Evolutionary conservation across 2,113 vertebrate genomes (phyloP).

Genomic region (Heloderma charlesbogerti): DNA sequence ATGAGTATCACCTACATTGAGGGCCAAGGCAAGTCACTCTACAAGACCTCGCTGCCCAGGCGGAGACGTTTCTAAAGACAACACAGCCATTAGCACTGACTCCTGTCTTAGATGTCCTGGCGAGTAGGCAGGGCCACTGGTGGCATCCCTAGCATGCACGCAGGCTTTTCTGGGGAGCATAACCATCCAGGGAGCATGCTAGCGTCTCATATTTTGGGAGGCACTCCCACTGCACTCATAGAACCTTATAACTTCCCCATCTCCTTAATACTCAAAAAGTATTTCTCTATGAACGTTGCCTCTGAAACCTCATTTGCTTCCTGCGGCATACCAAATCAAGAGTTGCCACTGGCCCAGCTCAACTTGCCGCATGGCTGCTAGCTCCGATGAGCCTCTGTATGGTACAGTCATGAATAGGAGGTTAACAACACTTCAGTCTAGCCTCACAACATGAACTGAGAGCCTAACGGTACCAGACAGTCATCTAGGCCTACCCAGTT

Average conservation of each 20-base stretch:
- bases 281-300: background rate
- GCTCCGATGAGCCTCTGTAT: background rate
- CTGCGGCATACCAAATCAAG: background rate
- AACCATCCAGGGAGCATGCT: background rate
- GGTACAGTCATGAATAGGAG: background rate
- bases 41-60: conserved; percentile 80
- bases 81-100: background rate
- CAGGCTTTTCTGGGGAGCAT: background rate
- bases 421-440: background rate
- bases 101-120: background rate
- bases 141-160: background rate
- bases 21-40: conserved; percentile 87
- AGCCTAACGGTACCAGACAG: background rate
- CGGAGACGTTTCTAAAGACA: conserved; percentile 50
- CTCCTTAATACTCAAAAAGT: background rate
- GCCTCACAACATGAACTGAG: background rate
- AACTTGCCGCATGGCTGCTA: background rate
- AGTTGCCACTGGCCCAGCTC: background rate
- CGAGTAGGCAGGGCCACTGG: background rate
- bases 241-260: background rate
- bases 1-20: conserved; percentile 86
- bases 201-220: background rate
- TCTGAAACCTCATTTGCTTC: background rate
- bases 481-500: background rate
- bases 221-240: background rate